Evolutionary conservation across 2,888 invertebrate genomes (phyloP), one percentile per base, ranked within the genome.

Genomic region (Baccha elongata): DNA sequence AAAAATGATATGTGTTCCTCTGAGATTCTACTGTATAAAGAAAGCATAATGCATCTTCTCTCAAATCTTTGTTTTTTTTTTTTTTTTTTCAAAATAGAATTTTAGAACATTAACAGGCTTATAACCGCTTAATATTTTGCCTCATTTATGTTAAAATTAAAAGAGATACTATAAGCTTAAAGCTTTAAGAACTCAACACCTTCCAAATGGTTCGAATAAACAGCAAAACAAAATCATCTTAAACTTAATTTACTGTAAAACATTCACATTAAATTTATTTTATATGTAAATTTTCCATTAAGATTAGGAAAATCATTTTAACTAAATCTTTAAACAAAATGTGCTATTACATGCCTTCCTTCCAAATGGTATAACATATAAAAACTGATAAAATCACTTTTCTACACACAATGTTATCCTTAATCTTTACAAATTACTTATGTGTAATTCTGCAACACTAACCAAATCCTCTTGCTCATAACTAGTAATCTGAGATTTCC

Each of bases 381-480:
- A 26, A 29, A 52, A 23, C 2, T 23, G 11, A 52, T 17, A 32
- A 17, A 52, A 52, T 52, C 52, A 32, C 32, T 52, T 32, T n/a
- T 11, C 11, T 11, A 6, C 17, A 11, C 10, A 8, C 7, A 17
- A 17, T 52, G 17, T 52, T 52, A 52, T 52, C 52, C 32, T 17
- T 52, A 29, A 52, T 52, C 52, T 52, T 6, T 5, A 52, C 29
- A 21, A 46, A 46, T 46, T 19, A 29, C 29, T 52, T 29, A n/a
- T n/a, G 29, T 52, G 52, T 52, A 52, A 52, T 52, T 29, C 52
- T 29, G 32, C 1, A n/a, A n/a, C n/a, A 32, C 52, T 52, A 32
- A 52, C 52, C 52, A 7, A 17, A 52, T 52, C 32, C 52, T 17
- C 11, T 17, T 29, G 15, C 15, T 50, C 50, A 13, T 13, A 26